A percentile compares a stretch with the other conserved stretches of the same genome.
phyloP scores from a whole-genome alignment of 2,797 vertebrate species.

The Fratercula arctica region DNA sequence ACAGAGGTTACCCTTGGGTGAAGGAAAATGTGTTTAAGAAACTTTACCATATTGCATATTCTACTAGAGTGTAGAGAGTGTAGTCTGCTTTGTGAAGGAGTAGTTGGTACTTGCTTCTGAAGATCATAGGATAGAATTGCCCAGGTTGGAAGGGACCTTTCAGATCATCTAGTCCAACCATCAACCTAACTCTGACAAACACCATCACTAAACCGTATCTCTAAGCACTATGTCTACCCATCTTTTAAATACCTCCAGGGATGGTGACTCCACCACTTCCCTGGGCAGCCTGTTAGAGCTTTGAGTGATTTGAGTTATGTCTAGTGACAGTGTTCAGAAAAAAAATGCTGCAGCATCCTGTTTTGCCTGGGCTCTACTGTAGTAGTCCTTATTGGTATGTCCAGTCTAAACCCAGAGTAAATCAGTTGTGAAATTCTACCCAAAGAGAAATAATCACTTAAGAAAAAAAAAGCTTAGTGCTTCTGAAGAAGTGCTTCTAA shows the following conservation, averaged over 20 bases:
- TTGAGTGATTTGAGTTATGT: not conserved
- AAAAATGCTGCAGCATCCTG: not conserved
- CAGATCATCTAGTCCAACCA: no score
- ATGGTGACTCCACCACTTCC: no score
- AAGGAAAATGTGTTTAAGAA: not conserved
- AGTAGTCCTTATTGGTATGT: not conserved
- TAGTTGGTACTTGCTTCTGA: not conserved
- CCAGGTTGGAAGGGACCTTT: no score
- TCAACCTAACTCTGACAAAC: no score
- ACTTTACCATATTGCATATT: not conserved
- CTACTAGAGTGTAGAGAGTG: not conserved
- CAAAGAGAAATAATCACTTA: not conserved
- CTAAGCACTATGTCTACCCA: no score
- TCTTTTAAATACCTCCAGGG: no score
- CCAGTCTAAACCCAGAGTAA: not conserved
- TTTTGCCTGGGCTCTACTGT: not conserved
- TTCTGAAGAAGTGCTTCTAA: not conserved
- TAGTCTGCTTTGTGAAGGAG: not conserved
- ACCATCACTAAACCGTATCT: no score
- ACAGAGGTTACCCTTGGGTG: not conserved
- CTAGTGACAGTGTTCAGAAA: not conserved
- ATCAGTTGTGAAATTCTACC: not conserved
- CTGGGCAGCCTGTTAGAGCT: not conserved
- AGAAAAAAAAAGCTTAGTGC: not conserved
- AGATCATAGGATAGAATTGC: not conserved